Evolutionary conservation across 1,140 invertebrate species (phyloP), one percentile per base, ranked within the genome.

Genomic region (Dendroctonus ponderosae): DNA sequence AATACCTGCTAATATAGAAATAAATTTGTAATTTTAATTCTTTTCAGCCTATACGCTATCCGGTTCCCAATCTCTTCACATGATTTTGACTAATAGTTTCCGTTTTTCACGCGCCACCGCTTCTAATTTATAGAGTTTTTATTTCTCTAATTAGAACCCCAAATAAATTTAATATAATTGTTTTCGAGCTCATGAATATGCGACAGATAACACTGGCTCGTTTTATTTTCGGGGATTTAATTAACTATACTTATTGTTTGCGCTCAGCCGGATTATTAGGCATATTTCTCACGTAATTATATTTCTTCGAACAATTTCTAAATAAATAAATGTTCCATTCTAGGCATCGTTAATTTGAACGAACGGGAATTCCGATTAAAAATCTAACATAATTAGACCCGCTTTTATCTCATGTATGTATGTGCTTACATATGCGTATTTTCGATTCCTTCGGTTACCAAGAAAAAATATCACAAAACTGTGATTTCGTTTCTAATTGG

Each of bases 71-170:
- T 62, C 60, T 62, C 53, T 40, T 56, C 58, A 52, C 58, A 52
- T 54, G 66, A 52, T 67, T 62, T 50, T 62, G 66, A 68, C 57
- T 62, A 52, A 69, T 65, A 65, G 59, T 66, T 66, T 70, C 68
- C 68, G 64, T 60, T 70, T 66, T 70, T 70, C 43, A 66, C 64
- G 64, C 58, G 43, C 57, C 43, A 66, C 57, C 40, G 63, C 42
- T 37, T 41, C 53, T 67, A 62, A 62, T 67, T 67, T 67, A 65
- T 65, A 65, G 57, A 60, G 42, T 60, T 60, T 66, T 66, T 66
- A 60, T 66, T 66, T 66, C 64, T 53, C 51, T 66, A 66, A 65
- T 65, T 65, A 65, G 62, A 63, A 57, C 53, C 63, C 53, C 41
- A 66, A 65, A 58, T 66, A 66, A 66, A 66, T 66, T 66, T 66